Base-by-base conservation (phyloP, 1,140 invertebrate genomes). In the Lordiphosa mommai region DNA sequence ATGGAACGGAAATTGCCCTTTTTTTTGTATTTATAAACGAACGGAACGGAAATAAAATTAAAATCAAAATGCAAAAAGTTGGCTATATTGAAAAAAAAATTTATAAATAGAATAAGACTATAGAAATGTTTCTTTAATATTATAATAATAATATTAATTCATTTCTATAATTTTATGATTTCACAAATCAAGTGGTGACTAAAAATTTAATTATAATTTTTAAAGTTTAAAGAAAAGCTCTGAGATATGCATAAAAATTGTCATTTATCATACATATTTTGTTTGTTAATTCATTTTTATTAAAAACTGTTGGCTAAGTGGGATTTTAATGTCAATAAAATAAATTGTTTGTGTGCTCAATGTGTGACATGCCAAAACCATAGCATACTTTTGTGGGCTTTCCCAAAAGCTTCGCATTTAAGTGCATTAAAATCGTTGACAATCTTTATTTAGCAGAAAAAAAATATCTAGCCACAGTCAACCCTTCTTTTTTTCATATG, bases 1-100 rank as follows among this genome's bases (percentile, higher is more conserved):
- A 72, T 72, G 38, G 50, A 72, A 66, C 67, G 76, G 76, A 84
- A 84, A 82, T 84, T 82, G 61, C 61, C 49, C 69, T 72, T 76
- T 80, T 82, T 53, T 50, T 52, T 60, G 66, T 69, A 32, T 46
- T 50, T 27, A 17, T 30, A 46, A 69, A 51, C 55, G 56, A 65
- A 66, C 53, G 46, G 23, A 61, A 14, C 63, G 76, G 53, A 61
- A 71, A 80, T 57, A 65, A 73, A 80, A 80, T 82, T 57, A 65
- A 73, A 80, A 80, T 82, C 66, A 82, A 80, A 82, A 51, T 74
- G 70, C 44, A 82, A 74, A 67, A 55, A 60, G 46, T 49, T 33
- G 51, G 41, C 47, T 66, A 65, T 76, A 7, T 27, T 27, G 0
- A 7, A 1, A 7, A 0, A 7, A 7, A 27, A 27, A 6, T n/a